phyloP scores from a whole-genome alignment of 2,113 vertebrate species.

The Cisticola juncidis region DNA sequence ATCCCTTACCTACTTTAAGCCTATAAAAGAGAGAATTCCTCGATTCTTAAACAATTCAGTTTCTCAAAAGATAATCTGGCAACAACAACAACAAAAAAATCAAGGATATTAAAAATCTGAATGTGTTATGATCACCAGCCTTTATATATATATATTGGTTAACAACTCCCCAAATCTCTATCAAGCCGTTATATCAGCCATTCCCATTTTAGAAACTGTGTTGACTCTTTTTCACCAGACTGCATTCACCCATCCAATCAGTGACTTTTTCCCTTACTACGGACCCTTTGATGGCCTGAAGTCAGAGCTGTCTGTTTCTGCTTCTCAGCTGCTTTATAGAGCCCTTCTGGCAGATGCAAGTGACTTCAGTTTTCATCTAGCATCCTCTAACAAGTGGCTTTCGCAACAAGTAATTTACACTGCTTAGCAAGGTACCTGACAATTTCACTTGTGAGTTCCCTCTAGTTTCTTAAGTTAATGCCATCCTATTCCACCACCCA shows the following conservation, averaged over 20 bases:
- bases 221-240: background rate
- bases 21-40: background rate
- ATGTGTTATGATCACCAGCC: background rate
- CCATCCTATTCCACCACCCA: background rate
- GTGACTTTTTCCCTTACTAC: background rate
- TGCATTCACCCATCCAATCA: background rate
- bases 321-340: background rate
- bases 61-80: background rate
- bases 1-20: background rate
- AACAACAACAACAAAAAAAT: background rate
- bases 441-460: background rate
- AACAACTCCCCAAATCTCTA: background rate
- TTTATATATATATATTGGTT: background rate
- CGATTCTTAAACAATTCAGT: background rate
- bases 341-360: background rate
- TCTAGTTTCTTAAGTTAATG: background rate
- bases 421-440: background rate
- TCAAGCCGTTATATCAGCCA: background rate
- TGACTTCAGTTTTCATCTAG: background rate
- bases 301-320: background rate
- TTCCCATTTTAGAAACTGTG: background rate
- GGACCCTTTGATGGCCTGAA: background rate
- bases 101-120: background rate
- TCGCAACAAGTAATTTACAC: background rate
- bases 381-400: background rate